phyloP scores from a whole-genome alignment of 2,113 vertebrate genomes.

The Pteropus alecto region DNA sequence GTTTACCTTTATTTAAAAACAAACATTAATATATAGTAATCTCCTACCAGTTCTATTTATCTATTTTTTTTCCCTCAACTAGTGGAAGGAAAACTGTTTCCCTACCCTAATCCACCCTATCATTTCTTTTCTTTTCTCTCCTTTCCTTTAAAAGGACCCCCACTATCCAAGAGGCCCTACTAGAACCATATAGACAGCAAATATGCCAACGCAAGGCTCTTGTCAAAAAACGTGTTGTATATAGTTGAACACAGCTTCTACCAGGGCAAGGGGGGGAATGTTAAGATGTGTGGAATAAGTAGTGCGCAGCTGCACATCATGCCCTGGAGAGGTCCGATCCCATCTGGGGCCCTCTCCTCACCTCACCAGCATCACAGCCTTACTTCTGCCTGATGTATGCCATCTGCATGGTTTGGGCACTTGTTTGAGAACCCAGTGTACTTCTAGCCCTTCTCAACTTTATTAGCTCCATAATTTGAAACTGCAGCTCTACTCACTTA shows the following conservation, averaged over 20 bases:
- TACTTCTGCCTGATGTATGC: not conserved
- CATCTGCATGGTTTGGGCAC: too few relatives aligned
- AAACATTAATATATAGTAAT: not conserved
- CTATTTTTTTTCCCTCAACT: not conserved
- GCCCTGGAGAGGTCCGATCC: accelerated
- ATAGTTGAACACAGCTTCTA: not conserved
- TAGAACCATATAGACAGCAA: not conserved
- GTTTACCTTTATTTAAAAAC: slow-evolving; percentile 19
- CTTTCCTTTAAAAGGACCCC: not conserved
- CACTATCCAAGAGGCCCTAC: not conserved
- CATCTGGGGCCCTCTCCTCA: not conserved
- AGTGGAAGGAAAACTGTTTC: not conserved
- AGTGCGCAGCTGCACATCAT: not conserved
- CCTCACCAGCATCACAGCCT: not conserved
- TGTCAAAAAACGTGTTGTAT: not conserved
- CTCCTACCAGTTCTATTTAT: not conserved
- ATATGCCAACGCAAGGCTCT: not conserved
- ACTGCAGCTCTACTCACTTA: not conserved
- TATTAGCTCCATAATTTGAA: not conserved
- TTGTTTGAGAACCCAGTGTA: not conserved
- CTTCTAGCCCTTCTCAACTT: not conserved
- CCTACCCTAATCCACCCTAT: not conserved
- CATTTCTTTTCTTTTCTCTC: not conserved
- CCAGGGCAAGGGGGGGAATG: not conserved
- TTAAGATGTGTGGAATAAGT: not conserved